A percentile compares a stretch with the other conserved stretches of the same genome.
These are phyloP conservation scores for Mylabris phalerata DNA, from an alignment of 1,140 invertebrate genomes.

Conservation along the genomic window DNA sequence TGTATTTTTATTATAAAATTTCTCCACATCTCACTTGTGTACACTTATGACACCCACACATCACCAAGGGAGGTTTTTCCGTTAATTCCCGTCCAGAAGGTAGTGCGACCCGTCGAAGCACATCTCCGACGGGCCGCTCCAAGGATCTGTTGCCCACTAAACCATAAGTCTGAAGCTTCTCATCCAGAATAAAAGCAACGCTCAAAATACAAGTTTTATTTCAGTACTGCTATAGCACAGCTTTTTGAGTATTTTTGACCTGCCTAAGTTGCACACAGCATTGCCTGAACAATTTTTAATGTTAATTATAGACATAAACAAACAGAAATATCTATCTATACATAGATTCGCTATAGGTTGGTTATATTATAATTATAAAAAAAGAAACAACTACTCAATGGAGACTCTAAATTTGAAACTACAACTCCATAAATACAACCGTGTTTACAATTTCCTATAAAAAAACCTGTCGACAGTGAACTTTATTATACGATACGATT, in stretches of 20 bases:
- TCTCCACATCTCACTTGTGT: no score
- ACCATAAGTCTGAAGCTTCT: conserved; percentile 32
- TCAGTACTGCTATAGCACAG: conserved; percentile 42
- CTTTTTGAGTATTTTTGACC: conserved; percentile 45
- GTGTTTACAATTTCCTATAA: no score
- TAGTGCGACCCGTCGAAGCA: conserved; percentile 18
- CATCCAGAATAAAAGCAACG: conserved; percentile 40
- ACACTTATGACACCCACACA: no score
- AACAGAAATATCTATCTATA: conserved; percentile 43
- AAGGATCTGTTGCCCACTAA: conserved; percentile 39
- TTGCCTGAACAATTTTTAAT: conserved; percentile 43
- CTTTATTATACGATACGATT: no score
- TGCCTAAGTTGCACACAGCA: conserved; percentile 39
- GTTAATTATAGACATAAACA: conserved; percentile 45
- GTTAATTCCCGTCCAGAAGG: conserved; percentile 5
- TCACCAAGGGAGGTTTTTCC: no score
- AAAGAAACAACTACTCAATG: no score
- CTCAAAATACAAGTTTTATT: conserved; percentile 45
- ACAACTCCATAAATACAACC: no score
- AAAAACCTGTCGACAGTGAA: no score
- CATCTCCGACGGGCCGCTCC: conserved; percentile 28
- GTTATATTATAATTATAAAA: no score
- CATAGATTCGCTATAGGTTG: conserved; percentile 37
- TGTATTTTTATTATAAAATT: no score
- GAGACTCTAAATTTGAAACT: no score